Evolutionary conservation across 2,797 vertebrate genomes (phyloP).

Genomic region (Discoglossus pictus): DNA sequence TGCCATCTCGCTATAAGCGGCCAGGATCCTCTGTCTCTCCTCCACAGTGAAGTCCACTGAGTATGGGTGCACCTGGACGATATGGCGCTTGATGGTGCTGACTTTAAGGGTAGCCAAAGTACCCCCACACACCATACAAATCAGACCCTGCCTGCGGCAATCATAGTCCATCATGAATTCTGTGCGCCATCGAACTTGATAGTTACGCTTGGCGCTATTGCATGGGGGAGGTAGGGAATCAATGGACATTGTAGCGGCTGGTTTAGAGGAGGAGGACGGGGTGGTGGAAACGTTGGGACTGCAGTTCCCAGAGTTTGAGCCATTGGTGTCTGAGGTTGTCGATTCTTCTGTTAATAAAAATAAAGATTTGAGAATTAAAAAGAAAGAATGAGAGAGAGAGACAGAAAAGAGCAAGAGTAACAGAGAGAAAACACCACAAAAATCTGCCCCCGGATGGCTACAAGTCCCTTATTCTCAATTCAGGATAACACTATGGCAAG

Average conservation of each 20-base stretch:
- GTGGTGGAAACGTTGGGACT: constrained; percentile 45
- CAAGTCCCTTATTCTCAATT: no score
- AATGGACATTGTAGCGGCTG: constrained; percentile 34
- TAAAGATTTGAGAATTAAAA: neutral
- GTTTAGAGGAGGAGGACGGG: constrained; percentile 35
- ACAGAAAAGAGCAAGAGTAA: neutral
- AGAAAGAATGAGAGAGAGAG: neutral
- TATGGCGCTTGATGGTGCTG: constrained; percentile 85
- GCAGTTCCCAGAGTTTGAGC: constrained; percentile 11
- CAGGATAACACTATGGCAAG: no score
- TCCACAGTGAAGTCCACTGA: constrained; percentile 78
- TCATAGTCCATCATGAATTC: constrained; percentile 92
- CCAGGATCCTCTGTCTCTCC: constrained; percentile 79
- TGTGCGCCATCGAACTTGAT: constrained; percentile 83
- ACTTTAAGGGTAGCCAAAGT: constrained; percentile 81
- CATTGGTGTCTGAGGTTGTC: neutral
- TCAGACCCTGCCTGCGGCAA: constrained; percentile 79
- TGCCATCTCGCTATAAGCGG: constrained; percentile 78
- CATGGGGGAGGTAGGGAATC: constrained; percentile 74
- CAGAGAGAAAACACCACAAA: neutral
- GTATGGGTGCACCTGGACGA: constrained; percentile 87
- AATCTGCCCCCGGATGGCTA: no score
- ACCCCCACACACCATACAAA: constrained; percentile 84
- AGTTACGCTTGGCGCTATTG: constrained; percentile 83
- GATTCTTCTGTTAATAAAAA: constrained; percentile 17